These are phyloP conservation scores for Onchidella celtica DNA, from an alignment of 2,888 invertebrate species.

Conservation along the genomic window DNA sequence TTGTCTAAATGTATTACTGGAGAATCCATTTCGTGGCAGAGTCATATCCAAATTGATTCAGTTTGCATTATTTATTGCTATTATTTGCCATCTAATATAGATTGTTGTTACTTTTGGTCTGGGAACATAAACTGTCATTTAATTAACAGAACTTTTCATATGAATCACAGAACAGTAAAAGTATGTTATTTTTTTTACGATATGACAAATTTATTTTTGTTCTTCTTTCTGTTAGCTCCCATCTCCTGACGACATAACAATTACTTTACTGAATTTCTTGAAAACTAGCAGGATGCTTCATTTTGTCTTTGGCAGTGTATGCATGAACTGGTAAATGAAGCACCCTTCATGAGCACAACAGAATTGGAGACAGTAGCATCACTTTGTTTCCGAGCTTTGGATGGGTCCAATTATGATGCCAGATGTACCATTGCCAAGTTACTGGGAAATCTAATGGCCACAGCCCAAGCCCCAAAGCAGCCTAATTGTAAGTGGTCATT, in stretches of 20 bases:
- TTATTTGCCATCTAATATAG: no score
- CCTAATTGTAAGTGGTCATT: constrained; percentile 56
- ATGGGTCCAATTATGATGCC: constrained; percentile 95
- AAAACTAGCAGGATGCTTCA: neutral
- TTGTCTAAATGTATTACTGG: no score
- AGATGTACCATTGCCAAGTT: constrained; percentile 95
- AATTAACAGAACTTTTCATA: no score
- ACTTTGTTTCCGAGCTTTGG: constrained; percentile 94
- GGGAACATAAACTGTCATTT: no score
- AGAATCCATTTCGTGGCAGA: no score
- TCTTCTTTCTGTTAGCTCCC: no score
- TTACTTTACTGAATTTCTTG: neutral
- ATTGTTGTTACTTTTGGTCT: no score
- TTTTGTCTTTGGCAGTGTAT: constrained; percentile 85
- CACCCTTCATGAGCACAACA: constrained; percentile 89
- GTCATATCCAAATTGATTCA: no score
- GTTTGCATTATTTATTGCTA: no score
- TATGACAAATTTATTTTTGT: no score
- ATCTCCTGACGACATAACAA: neutral
- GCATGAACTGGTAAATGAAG: constrained; percentile 92
- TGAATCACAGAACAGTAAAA: no score
- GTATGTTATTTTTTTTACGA: no score
- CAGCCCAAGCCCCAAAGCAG: constrained; percentile 74
- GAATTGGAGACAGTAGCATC: constrained; percentile 95
- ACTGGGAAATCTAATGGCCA: constrained; percentile 92